Evolutionary conservation across 2,888 invertebrate genomes (phyloP).

Genomic region (Eupithecia subfuscata): DNA sequence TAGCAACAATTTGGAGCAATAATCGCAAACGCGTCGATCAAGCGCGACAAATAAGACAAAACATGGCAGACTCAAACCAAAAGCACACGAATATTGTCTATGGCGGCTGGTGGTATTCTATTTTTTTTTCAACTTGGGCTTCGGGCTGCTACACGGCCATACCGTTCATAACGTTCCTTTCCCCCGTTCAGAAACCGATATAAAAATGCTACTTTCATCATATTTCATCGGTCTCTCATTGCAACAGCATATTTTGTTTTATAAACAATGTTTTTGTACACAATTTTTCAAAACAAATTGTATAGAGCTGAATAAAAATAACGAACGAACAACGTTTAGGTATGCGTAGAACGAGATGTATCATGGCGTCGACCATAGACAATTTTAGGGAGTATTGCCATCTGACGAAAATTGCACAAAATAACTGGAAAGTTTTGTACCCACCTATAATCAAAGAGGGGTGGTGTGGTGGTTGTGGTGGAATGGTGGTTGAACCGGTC

Average conservation of each 20-base stretch:
- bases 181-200: neutral
- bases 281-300: neutral
- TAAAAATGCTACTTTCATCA: neutral
- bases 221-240: neutral
- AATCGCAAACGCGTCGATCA: constrained; percentile 80
- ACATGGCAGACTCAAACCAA: constrained; percentile 81
- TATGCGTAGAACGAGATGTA: constrained; percentile 49
- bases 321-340: neutral
- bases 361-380: constrained; percentile 52
- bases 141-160: constrained; percentile 52
- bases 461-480: too few species aligned
- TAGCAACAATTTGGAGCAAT: constrained; percentile 75
- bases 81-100: constrained; percentile 77
- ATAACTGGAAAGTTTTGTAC: constrained; percentile 14
- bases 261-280: neutral
- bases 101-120: constrained; percentile 71
- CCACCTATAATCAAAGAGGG: neutral
- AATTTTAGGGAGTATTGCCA: constrained; percentile 38
- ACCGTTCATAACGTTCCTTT: constrained; percentile 48
- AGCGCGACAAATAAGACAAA: constrained; percentile 84
- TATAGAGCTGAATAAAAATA: neutral
- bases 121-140: constrained; percentile 66
- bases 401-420: neutral
- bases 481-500: too few species aligned
- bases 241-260: neutral